phyloP scores from a whole-genome alignment of 2,797 vertebrate genomes.

The Peromyscus eremicus region DNA sequence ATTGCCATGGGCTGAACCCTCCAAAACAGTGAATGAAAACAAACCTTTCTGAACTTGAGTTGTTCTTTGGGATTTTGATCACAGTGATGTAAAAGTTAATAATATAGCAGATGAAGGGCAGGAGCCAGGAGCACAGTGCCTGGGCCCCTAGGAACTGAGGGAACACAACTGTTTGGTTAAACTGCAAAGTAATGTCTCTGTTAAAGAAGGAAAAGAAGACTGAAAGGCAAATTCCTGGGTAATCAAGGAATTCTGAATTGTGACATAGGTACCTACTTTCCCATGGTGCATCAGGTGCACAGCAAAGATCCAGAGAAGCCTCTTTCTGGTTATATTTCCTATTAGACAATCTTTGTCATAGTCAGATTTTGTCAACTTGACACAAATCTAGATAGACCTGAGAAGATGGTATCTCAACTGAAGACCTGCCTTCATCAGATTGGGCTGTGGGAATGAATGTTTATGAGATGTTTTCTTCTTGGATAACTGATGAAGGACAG shows the following conservation, averaged over 20 bases:
- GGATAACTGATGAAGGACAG: not conserved
- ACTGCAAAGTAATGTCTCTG: not conserved
- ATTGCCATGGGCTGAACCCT: not conserved
- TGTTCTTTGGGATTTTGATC: not conserved
- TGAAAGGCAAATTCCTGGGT: not conserved
- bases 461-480: not conserved
- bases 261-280: not conserved
- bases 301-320: conserved; percentile 3
- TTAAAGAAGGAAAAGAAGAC: not conserved
- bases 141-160: not conserved
- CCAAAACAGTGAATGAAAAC: not conserved
- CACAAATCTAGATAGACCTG: not conserved
- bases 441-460: not conserved
- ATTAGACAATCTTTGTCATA: not conserved
- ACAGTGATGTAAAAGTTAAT: not conserved
- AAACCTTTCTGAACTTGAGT: not conserved
- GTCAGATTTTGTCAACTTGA: not conserved
- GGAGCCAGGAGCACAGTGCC: rapidly evolving
- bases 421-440: not conserved
- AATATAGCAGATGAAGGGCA: not conserved
- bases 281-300: not conserved
- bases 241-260: not conserved
- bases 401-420: not conserved
- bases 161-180: not conserved
- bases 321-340: not conserved